Base-by-base conservation (phyloP, 2,797 vertebrate genomes). In the Mormyrops attenuatus region DNA sequence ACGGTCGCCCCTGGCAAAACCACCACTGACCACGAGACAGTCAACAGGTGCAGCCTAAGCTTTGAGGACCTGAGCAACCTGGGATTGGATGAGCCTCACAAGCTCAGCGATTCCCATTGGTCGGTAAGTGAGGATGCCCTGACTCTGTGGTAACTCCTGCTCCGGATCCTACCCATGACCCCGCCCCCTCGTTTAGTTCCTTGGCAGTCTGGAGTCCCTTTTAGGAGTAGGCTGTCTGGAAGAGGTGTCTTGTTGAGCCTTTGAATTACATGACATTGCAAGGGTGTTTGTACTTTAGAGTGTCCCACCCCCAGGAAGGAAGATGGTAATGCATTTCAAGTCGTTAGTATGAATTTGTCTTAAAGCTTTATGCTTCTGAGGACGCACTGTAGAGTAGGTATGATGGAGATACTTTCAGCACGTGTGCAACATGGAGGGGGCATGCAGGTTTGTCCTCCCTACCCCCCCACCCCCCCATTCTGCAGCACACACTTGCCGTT, bases 61-160 rank as follows among this genome's bases (percentile, higher is more conserved):
- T 99, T 99, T 44, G 99, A 99, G 92, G 98, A 99, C 88, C 96
- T 99, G 90, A 98, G 97, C 87, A 96, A 95, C 0, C 95, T 96
- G 0, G 98, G 97, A 41, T 94, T 99, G 15, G 99, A 99, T 69
- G 99, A 99, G 92, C 95, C 96, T 47, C 93, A 93, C 0, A 96
- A 96, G 50, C 96, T 95, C 41, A 96, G 93, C 93, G 95, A 94
- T 92, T 94, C 96, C 1, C 94, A 95, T 89, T 99, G 98, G 98
- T 93, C 93, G 93, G 96, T 96, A 89, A 92, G 95, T 93, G 55
- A 20, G 9, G 55, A 69, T 1, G 11, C 26, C 26, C 63, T 13
- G 63, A 15, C 26, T 26, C 60, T 30, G 26, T 22, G 22, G 1
- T 69, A 13, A 13, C 0, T 0, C 13, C 15, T 2, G 30, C 13